Evolutionary conservation across 1,140 invertebrate species (phyloP).

Genomic region (Physella acuta): DNA sequence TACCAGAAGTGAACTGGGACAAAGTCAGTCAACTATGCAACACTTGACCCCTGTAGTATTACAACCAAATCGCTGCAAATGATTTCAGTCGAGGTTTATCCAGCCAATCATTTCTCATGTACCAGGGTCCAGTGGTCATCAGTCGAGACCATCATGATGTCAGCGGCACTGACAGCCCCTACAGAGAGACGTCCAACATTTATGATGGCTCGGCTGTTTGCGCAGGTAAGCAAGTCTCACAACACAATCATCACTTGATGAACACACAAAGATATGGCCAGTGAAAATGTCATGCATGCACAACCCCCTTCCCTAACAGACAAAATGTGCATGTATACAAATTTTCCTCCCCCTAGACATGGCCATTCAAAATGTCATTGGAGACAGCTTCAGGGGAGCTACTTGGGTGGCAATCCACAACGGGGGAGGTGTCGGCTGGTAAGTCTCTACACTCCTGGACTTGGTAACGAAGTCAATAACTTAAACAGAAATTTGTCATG

Average conservation of each 20-base stretch:
- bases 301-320: too few relatives aligned
- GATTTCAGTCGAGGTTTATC: too few relatives aligned
- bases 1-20: too few relatives aligned
- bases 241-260: too few relatives aligned
- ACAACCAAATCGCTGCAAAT: too few relatives aligned
- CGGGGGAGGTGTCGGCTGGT: constrained; percentile 73
- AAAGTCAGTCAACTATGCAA: too few relatives aligned
- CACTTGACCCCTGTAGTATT: too few relatives aligned
- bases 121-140: constrained; percentile 67
- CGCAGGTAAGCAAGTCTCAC: constrained; percentile 58
- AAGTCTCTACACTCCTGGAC: constrained; percentile 40
- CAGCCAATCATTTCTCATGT: too few relatives aligned
- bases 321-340: background rate
- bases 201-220: constrained; percentile 71
- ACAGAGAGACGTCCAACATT: constrained; percentile 72
- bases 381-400: constrained; percentile 70
- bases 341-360: constrained; percentile 61
- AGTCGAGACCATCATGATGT: constrained; percentile 74
- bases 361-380: constrained; percentile 72
- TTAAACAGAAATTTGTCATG: background rate
- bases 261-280: too few relatives aligned
- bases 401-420: constrained; percentile 75
- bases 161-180: constrained; percentile 72
- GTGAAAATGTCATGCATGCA: too few relatives aligned
- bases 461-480: background rate